phyloP scores from a whole-genome alignment of 2,888 invertebrate genomes.

The Apamea epomidion region DNA sequence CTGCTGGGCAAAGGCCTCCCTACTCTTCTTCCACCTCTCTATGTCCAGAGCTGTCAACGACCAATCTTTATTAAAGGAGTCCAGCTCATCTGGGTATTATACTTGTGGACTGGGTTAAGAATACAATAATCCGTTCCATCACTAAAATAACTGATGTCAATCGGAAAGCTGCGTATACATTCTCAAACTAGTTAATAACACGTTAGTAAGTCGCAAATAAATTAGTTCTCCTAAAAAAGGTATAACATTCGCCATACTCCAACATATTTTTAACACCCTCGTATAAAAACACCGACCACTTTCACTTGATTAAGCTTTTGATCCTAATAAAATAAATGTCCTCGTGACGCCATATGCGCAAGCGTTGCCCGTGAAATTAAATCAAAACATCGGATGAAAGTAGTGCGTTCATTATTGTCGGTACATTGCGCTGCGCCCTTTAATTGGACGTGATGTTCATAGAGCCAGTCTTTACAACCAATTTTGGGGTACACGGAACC shows the following conservation, averaged over 20 bases:
- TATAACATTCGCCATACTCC: not conserved
- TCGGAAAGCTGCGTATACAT: no score
- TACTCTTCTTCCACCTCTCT: no score
- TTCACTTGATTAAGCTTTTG: constrained; percentile 63
- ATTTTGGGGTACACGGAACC: not conserved
- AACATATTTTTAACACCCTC: constrained; percentile 47
- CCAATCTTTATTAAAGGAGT: no score
- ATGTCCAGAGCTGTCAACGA: no score
- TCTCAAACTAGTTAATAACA: not conserved
- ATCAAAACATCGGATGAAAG: constrained; percentile 65
- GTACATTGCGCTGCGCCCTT: constrained; percentile 56
- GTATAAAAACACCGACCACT: constrained; percentile 47
- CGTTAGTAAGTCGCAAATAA: not conserved
- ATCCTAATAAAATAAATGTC: constrained; percentile 63
- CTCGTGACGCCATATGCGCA: constrained; percentile 65
- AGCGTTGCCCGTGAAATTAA: constrained; percentile 64
- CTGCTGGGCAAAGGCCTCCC: no score
- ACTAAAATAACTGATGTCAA: no score
- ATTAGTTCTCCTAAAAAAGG: not conserved
- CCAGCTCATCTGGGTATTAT: no score
- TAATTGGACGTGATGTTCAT: constrained; percentile 50
- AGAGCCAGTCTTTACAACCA: not conserved
- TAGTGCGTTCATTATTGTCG: constrained; percentile 59
- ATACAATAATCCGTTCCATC: no score
- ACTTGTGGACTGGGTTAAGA: no score